Evolutionary conservation across 2,113 vertebrate species (phyloP), one percentile per base, ranked within the genome.

Genomic region (Ochotona princeps): DNA sequence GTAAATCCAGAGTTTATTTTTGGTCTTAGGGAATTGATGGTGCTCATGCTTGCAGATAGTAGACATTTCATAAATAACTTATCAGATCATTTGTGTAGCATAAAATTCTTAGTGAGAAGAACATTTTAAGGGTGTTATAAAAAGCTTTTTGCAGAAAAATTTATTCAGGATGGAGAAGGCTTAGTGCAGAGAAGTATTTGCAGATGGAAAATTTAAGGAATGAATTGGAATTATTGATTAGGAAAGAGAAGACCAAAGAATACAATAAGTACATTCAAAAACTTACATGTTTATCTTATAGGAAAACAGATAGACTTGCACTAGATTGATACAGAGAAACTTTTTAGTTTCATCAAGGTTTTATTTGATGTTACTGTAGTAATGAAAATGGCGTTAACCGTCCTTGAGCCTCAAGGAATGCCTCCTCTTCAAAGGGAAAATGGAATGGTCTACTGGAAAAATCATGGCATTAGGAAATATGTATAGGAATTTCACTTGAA

Each of bases 241-340:
- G 47, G 32, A 93, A 94, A 69, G 3, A 5, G 12, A 92, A 85
- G 44, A 83, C 23, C 54, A 60, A 89, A 28, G 35, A 91, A 82
- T 23, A 67, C 2, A 60, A 73, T 7, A 86, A 8, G 5, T 79
- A 13, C 26, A 26, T 65, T 65, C 30, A 91, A 65, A 72, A 60
- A 75, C n/a, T 86, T 30, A 80, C 78, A 21, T 54, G 38, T 47
- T 44, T 90, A 12, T 79, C n/a, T 80, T 90, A 14, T 44, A 66
- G 44, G 26, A 93, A 91, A 30, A 7, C 18, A 65, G 69, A 21
- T 60, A 12, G 60, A 75, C 21, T 78, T 78, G n/a, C 54, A 75
- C 18, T 84, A 32, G 66, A 26, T 26, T 47, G 47, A 81, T 76
- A 21, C 17, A 47, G n/a, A 49, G 26, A 17, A n/a, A 20, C 67